Base-by-base conservation (phyloP, 2,797 vertebrate genomes). In the Anableps anableps region DNA sequence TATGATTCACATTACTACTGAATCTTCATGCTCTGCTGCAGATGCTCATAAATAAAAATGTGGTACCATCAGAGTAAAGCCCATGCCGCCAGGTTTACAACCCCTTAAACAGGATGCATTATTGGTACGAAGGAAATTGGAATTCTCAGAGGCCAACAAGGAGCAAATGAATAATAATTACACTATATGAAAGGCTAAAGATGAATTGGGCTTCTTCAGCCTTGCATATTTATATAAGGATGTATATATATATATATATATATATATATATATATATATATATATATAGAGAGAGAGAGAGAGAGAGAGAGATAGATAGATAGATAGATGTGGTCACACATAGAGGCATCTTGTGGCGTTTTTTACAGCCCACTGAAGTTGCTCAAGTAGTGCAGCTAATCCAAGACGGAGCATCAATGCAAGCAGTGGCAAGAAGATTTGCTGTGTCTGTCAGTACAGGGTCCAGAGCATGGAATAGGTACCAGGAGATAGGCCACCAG, bases 31-130 rank as follows among this genome's bases (percentile, higher is more conserved):
- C 84, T 75, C 81, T 58, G 14, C 17, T 83, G 80, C 74, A 84
- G 77, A 84, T 78, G 45, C 85, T 91, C n/a, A 14, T 89, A 83
- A 93, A 93, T 91, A 77, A 79, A 76, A 86, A 82, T 58, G 68
- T 29, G 72, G 5, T 31, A 75, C 17, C 41, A 51, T 77, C 50
- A 73, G 80, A 53, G 68, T 62, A 71, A 78, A 73, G 62, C 29
- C 48, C 5, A 31, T 50, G 13, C 38, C 10, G 34, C 16, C 31
- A 14, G 2, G 41, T 82, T 78, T 79, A 53, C 45, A 82, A 48
- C 31, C 55, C 51, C 7, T 6, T 79, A 70, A 58, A 79, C 11
- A 50, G 23, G 34, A 48, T 83, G 19, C n/a, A 47, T 83, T 74
- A 51, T 41, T 77, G 47, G 48, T 55, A 36, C 58, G 68, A 75